Evolutionary conservation across 2,113 vertebrate species (phyloP), one percentile per base, ranked within the genome.

Genomic region (Misgurnus mizolepis): DNA sequence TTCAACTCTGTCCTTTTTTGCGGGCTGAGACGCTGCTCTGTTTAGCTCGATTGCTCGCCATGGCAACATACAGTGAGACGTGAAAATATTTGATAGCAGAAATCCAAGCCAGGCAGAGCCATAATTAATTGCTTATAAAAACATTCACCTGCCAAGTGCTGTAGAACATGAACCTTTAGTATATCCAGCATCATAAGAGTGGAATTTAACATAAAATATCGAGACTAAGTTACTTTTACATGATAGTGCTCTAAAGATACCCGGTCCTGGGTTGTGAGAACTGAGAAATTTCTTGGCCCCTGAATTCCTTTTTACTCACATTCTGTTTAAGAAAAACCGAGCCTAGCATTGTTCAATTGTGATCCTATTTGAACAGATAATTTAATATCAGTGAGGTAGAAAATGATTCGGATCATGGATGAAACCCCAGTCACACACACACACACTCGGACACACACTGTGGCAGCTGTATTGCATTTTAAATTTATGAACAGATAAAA

Each of bases 31-130:
- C 73, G 82, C 49, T 76, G 80, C 70, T 85, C 71, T 80, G 86
- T 91, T 90, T 89, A 86, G 82, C 83, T 90, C 89, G 88, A 91
- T 87, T 85, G 73, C 85, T 84, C 43, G 85, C 90, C 89, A 89
- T 85, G 76, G 79, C 79, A 83, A 74, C 84, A 85, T 87, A 85
- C 27, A 34, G 27, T 34, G 27, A 85, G 83, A 80, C 82, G 5
- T 40, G 62, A 88, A 88, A 89, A 87, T 88, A 90, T 90, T 88
- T 86, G 81, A 88, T 85, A 81, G 66, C 76, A 53, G 55, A 82
- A 72, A 67, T 80, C 78, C 75, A 77, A 64, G 85, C 88, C 88
- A 89, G 88, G 86, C 82, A 84, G 87, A 85, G 84, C 85, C 82
- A 86, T 87, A 86, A 89, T 88, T 88, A 88, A 90, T 87, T 85